Percentiles rank a stretch among this genome's conserved stretches.
Conservation (phyloP, 1,140 invertebrate genomes). For the Dreissena polymorpha region DNA sequence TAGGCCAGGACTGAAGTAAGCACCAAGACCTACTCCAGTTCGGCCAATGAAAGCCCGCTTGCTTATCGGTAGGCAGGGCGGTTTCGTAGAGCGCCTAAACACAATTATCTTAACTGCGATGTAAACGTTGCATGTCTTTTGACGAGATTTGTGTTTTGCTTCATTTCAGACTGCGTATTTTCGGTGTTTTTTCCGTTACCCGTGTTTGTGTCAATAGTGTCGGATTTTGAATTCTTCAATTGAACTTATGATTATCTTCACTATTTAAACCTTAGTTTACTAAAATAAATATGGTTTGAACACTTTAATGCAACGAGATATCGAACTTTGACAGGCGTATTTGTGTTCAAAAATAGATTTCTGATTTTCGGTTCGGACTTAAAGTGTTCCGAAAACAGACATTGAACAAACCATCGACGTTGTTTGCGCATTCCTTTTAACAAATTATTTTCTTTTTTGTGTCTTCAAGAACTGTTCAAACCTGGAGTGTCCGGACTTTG, state of each 20-base stretch:
- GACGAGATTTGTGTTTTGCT: slow-evolving; percentile 48
- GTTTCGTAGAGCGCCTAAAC: neutral
- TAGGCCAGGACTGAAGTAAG: neutral
- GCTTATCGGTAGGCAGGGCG: slow-evolving; percentile 51
- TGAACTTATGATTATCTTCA: neutral
- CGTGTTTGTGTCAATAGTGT: too few species aligned
- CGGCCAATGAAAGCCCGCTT: slow-evolving; percentile 30
- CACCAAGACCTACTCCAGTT: neutral
- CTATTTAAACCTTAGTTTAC: slow-evolving; percentile 1
- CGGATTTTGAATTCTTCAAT: neutral
- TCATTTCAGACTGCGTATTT: slow-evolving; percentile 46
- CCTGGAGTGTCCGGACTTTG: slow-evolving; percentile 44
- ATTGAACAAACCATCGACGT: too few species aligned
- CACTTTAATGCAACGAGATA: neutral
- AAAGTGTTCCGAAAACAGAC: too few species aligned
- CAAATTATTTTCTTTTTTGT: too few species aligned
- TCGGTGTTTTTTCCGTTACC: slow-evolving; percentile 2
- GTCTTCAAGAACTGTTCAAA: slow-evolving; percentile 1
- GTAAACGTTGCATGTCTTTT: slow-evolving; percentile 46
- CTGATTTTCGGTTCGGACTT: too few species aligned
- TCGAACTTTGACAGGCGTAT: neutral
- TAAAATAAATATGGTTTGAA: neutral
- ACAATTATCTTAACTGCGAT: slow-evolving; percentile 42
- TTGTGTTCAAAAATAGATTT: too few species aligned
- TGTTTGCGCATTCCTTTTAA: too few species aligned